Evolutionary conservation across 2,888 invertebrate species (phyloP).

Genomic region (Polymixis lichenea): DNA sequence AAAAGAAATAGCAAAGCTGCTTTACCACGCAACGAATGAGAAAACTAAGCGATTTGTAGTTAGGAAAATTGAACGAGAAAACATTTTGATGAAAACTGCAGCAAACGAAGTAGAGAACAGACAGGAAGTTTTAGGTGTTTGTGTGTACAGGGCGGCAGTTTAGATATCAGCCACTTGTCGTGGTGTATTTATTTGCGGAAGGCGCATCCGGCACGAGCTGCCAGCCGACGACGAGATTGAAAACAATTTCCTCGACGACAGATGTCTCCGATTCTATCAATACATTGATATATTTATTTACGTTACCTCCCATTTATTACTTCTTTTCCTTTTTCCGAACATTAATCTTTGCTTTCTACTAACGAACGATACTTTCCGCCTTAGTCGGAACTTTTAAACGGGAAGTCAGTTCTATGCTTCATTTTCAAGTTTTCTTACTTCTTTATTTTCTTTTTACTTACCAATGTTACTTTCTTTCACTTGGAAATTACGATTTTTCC

Average conservation of each 20-base stretch:
- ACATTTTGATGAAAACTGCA: constrained; percentile 12
- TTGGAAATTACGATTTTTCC: too few species aligned
- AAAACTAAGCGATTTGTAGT: constrained; percentile 1
- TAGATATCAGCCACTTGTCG: constrained; percentile 50
- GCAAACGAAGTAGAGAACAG: neutral
- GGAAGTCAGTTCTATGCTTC: constrained; percentile 52
- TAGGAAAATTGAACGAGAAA: neutral
- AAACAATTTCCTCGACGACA: constrained; percentile 68
- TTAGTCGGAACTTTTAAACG: constrained; percentile 54
- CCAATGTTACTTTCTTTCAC: constrained; percentile 44
- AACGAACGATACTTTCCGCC: constrained; percentile 54
- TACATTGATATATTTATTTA: constrained; percentile 60
- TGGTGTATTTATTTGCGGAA: constrained; percentile 62
- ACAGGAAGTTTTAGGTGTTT: constrained; percentile 4
- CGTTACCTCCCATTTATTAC: constrained; percentile 52
- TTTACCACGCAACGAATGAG: constrained; percentile 10
- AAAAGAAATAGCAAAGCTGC: constrained; percentile 24
- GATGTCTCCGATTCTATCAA: constrained; percentile 60
- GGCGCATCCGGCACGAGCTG: constrained; percentile 55
- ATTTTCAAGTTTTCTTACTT: constrained; percentile 54
- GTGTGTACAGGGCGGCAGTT: constrained; percentile 21
- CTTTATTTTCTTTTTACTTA: constrained; percentile 59
- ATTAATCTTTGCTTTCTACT: constrained; percentile 59
- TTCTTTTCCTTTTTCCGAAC: constrained; percentile 41
- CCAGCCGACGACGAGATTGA: constrained; percentile 50